Evolutionary conservation across 2,888 invertebrate species (phyloP).

Genomic region (Agrilus biguttatus): DNA sequence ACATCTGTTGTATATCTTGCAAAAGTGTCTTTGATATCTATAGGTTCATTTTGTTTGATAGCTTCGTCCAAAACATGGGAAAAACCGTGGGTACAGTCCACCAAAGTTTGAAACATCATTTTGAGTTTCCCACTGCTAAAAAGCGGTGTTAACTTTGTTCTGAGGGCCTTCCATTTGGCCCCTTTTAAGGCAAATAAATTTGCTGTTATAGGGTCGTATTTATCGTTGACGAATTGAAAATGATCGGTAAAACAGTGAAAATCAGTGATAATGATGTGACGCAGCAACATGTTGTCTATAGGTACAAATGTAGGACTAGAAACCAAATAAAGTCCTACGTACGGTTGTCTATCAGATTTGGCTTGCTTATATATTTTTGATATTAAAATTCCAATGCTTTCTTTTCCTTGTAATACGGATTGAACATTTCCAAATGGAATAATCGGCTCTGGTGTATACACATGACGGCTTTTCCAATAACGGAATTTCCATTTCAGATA

Average conservation of each 20-base stretch:
- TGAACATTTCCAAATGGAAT: too few species aligned
- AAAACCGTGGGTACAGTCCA: constrained; percentile 20
- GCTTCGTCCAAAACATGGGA: not conserved
- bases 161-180: constrained; percentile 44
- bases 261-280: constrained; percentile 39
- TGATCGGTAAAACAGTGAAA: constrained; percentile 46
- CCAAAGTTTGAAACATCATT: constrained; percentile 42
- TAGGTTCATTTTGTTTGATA: not conserved
- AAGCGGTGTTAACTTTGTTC: constrained; percentile 44
- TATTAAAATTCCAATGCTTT: not conserved
- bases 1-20: constrained; percentile 42
- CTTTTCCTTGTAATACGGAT: too few species aligned
- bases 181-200: constrained; percentile 41
- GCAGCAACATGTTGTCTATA: constrained; percentile 15
- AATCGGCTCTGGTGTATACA: too few species aligned
- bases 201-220: constrained; percentile 39
- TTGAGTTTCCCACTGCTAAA: constrained; percentile 52
- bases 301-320: constrained; percentile 10
- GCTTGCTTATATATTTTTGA: constrained; percentile 8
- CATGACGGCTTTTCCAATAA: too few species aligned
- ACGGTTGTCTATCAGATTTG: constrained; percentile 9
- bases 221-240: constrained; percentile 40
- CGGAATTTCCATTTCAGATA: too few species aligned
- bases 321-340: constrained; percentile 14
- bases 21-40: constrained; percentile 28